Evolutionary conservation across 1,140 invertebrate species (phyloP).

Genomic region (Hyles euphorbiae): DNA sequence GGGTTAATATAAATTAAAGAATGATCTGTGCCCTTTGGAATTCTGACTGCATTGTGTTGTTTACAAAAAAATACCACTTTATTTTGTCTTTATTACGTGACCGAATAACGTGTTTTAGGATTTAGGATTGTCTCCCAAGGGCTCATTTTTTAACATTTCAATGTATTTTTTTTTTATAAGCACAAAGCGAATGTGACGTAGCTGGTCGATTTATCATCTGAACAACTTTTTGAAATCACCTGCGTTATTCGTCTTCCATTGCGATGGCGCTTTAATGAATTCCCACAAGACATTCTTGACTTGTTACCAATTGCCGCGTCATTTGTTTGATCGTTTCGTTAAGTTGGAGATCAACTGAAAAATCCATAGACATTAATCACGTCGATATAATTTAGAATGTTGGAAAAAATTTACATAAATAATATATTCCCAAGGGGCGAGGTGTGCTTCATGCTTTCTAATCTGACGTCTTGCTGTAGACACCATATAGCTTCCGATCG

Average conservation of each 20-base stretch:
- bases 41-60: conserved; percentile 27
- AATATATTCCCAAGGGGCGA: conserved; percentile 64
- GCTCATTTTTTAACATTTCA: conserved; percentile 14
- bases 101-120: conserved; percentile 34
- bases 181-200: conserved; percentile 16
- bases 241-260: conserved; percentile 10
- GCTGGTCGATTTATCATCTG: conserved; percentile 3
- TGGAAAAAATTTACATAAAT: conserved; percentile 72
- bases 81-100: conserved; percentile 48
- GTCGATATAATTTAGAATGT: conserved; percentile 67
- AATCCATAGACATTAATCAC: conserved; percentile 71
- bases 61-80: conserved; percentile 24
- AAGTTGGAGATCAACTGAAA: conserved; percentile 63
- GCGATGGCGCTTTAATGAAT: conserved; percentile 45
- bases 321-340: conserved; percentile 70
- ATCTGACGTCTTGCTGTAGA: conserved; percentile 31
- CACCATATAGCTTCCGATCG: conserved; percentile 23
- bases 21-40: conserved; percentile 32
- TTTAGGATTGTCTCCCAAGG: conserved; percentile 34
- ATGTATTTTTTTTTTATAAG: too few species aligned
- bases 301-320: conserved; percentile 58
- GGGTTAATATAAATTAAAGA: conserved; percentile 39
- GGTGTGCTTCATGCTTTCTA: conserved; percentile 35
- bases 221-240: conserved; percentile 4
- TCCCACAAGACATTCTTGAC: conserved; percentile 54